Base-by-base conservation (phyloP, 2,888 invertebrate species). In the Limenitis camilla region DNA sequence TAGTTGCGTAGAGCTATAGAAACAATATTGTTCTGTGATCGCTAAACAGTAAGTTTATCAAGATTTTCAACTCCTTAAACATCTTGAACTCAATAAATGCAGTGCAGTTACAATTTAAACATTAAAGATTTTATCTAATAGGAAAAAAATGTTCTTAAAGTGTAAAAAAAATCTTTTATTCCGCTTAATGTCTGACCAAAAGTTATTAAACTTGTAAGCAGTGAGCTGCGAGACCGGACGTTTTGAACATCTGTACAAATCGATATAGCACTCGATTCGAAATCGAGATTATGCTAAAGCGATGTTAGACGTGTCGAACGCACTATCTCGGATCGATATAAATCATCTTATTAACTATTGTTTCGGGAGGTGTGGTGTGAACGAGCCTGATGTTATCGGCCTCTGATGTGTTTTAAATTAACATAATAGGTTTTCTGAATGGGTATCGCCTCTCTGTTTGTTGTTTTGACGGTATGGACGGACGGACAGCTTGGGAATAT, bases 311-410 rank as follows among this genome's bases (percentile, higher is more conserved):
- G 81, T 82, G 85, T 84, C 81, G 80, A 78, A 75, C 75, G 68
- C 66, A 69, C 72, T 82, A 84, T 85, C 84, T 80, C 70, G 71
- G 69, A 77, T 83, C 84, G 81, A 87, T 87, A 87, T 86, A 86
- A 83, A 86, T 87, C 87, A 87, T 85, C 83, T 83, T 87, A 87
- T 87, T 87, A 86, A 86, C 83, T 85, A 86, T 87, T 87, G 87
- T 87, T 87, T 86, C 78, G 82, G 85, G 78, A 86, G 86, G 87
- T 85, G 87, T 86, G 85, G 85, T 84, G 87, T 84, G 87, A 86
- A 86, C 81, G 78, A 80, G 77, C 69, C 71, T 62, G 84, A 87
- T 87, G 69, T 70, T 85, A 86, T 86, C 85, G 64, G 49, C 58
- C 70, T 70, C 76, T 78, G 84, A 86, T 87, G 86, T 87, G 87